These are phyloP conservation scores for Diadegma fenestrale DNA, from an alignment of 2,888 invertebrate genomes.

Conservation along the genomic window DNA sequence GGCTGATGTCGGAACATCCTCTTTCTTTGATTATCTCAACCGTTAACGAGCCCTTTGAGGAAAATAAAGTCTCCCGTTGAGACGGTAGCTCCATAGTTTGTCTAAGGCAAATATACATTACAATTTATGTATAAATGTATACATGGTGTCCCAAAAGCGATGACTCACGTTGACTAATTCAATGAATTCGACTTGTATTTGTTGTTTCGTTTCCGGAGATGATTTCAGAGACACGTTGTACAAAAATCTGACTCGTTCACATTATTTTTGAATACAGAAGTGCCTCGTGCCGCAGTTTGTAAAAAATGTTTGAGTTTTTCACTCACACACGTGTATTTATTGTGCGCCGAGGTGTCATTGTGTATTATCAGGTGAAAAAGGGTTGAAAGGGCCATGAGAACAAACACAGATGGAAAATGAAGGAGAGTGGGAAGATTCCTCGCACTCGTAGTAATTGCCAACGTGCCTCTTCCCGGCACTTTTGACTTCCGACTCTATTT, in stretches of 20 bases:
- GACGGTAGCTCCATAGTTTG: conserved; percentile 31
- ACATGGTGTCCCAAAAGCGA: background rate
- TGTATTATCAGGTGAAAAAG: conserved; percentile 40
- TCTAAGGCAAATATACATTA: conserved; percentile 4
- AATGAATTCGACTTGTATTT: background rate
- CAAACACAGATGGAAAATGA: conserved; percentile 20
- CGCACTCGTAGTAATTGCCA: conserved; percentile 70
- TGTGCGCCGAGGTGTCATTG: background rate
- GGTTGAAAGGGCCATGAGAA: conserved; percentile 32
- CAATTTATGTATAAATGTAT: background rate
- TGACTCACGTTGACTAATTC: background rate
- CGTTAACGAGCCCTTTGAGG: conserved; percentile 19
- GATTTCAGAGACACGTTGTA: background rate
- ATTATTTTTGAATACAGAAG: conserved; percentile 37
- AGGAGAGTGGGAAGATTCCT: conserved; percentile 37
- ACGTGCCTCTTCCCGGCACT: conserved; percentile 62
- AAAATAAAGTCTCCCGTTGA: conserved; percentile 55
- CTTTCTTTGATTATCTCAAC: conserved; percentile 46
- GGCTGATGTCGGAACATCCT: conserved; percentile 44
- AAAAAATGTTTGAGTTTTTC: background rate
- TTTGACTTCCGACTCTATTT: conserved; percentile 18
- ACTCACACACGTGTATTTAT: background rate
- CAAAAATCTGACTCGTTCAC: background rate
- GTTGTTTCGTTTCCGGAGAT: background rate
- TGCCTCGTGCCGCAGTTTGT: background rate